Conservation (phyloP, 2,888 invertebrate genomes). For the Meliscaeva auricollis region DNA sequence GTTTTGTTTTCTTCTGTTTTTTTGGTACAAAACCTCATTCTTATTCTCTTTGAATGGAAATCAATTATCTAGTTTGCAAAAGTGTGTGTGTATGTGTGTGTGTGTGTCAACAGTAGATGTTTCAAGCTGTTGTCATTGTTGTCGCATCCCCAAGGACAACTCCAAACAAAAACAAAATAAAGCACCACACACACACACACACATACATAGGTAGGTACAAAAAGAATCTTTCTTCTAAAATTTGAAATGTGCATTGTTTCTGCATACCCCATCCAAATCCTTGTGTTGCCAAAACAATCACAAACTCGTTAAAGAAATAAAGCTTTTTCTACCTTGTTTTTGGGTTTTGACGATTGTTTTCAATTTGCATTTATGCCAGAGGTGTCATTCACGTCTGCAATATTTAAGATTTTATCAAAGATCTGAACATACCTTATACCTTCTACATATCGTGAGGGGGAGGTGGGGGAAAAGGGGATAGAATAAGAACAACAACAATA, state of each 20-base stretch:
- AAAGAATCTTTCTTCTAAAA: slow-evolving; percentile 1
- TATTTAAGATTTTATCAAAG: slow-evolving; percentile 21
- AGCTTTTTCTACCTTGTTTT: slow-evolving; percentile 23
- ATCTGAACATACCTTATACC: too few species aligned
- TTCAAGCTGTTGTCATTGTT: slow-evolving; percentile 59
- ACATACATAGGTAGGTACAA: neutral
- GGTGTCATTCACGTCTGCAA: slow-evolving; percentile 57
- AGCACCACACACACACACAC: neutral
- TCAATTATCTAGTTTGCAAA: slow-evolving; percentile 44
- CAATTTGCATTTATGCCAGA: slow-evolving; percentile 55
- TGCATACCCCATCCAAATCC: neutral
- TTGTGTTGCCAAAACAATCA: slow-evolving; percentile 50
- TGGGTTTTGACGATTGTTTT: slow-evolving; percentile 51
- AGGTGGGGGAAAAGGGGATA: neutral
- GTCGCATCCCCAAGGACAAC: slow-evolving; percentile 50
- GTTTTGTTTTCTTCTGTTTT: neutral
- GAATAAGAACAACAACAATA: neutral
- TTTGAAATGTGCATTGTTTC: slow-evolving; percentile 19
- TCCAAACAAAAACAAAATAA: slow-evolving; percentile 31
- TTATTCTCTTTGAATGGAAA: slow-evolving; percentile 41
- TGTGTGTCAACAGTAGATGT: slow-evolving; percentile 48
- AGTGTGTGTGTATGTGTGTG: slow-evolving; percentile 21
- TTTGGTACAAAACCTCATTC: slow-evolving; percentile 19
- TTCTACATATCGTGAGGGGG: too few species aligned
- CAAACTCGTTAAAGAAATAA: slow-evolving; percentile 40